These are phyloP conservation scores for Morelia viridis DNA, from an alignment of 2,797 vertebrate genomes.

Conservation along the genomic window DNA sequence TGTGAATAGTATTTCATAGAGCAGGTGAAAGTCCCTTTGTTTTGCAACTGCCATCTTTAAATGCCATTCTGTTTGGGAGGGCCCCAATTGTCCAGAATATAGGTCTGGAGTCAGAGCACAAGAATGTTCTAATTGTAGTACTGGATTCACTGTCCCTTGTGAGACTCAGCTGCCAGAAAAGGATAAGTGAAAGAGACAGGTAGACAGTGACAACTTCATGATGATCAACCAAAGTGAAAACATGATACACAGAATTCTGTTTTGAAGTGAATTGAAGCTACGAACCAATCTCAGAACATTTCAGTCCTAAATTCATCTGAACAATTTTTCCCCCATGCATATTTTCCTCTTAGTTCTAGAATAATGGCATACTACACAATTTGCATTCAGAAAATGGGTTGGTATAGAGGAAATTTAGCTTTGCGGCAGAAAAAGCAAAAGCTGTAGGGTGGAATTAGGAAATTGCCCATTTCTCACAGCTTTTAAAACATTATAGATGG, in stretches of 20 bases:
- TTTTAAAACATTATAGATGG: not conserved
- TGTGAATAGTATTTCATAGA: not conserved
- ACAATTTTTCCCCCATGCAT: not conserved
- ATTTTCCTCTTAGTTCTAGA: not conserved
- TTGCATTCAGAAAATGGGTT: not conserved
- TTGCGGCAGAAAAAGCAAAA: not conserved
- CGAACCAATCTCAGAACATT: not conserved
- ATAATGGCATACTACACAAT: not conserved
- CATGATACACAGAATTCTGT: not conserved
- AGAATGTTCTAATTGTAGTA: slow-evolving; percentile 5
- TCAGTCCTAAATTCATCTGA: not conserved
- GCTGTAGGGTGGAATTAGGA: not conserved
- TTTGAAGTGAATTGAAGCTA: not conserved
- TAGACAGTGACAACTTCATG: not conserved
- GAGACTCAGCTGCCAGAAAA: not conserved
- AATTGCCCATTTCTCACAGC: not conserved
- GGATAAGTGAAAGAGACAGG: not conserved
- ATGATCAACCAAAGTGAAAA: not conserved
- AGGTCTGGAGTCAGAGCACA: slow-evolving; percentile 3
- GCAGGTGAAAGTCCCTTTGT: slow-evolving; percentile 27
- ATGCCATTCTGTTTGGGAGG: not conserved
- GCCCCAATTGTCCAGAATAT: slow-evolving; percentile 8
- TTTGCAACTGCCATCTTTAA: slow-evolving; percentile 3
- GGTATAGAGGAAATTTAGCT: not conserved
- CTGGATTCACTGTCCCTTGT: not conserved